Evolutionary conservation across 2,797 vertebrate species (phyloP), one percentile per base, ranked within the genome.

Genomic region (Schizopygopsis pylzovi): DNA sequence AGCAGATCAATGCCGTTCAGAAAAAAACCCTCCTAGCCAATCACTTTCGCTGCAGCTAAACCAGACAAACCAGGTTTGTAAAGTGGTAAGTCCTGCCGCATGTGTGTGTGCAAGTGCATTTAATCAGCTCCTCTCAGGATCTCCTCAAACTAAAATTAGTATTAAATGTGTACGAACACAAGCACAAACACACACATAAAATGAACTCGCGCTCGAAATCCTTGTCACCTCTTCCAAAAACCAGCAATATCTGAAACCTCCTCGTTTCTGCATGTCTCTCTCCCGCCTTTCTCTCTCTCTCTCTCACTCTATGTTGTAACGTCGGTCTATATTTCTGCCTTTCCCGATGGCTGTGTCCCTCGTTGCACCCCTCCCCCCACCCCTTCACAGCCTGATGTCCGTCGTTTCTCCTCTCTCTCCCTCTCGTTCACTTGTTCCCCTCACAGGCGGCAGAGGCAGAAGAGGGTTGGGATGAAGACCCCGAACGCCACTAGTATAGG

Each of bases 361-460:
- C 16, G 13, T 25, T 47, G n/a, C 12, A 1, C 52, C 75, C 75
- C 75, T 41, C 28, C 8, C 41, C 37, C 73, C 56, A 37, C 86
- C 39, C 78, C 80, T 63, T 6, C 77, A 79, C 75, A 84, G 70
- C 81, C 86, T 81, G 79, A 76, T 85, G 83, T 90, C 81, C 25
- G n/a, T 83, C 78, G 4, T 25, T 67, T 59, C 65, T 72, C 28
- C 45, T 75, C 73, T 25, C 68, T 16, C 47, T 25, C 67, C 41
- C 87, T 80, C 79, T 8, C 65, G 13, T 52, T 25, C 81, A 13
- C 83, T 63, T 81, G 28, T 80, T 81, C 89, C 85, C 82, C 93
- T 98, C 97, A 99, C 95, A 99, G 96, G 88, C 98, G 96, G 92
- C 98, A 99, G 93, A 99, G 98, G 96, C 98, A 99, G 95, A 99